Percentiles rank a stretch among this genome's conserved stretches.
Evolutionary conservation across 2,113 vertebrate species (phyloP).

Genomic region (Pelodiscus sinensis): DNA sequence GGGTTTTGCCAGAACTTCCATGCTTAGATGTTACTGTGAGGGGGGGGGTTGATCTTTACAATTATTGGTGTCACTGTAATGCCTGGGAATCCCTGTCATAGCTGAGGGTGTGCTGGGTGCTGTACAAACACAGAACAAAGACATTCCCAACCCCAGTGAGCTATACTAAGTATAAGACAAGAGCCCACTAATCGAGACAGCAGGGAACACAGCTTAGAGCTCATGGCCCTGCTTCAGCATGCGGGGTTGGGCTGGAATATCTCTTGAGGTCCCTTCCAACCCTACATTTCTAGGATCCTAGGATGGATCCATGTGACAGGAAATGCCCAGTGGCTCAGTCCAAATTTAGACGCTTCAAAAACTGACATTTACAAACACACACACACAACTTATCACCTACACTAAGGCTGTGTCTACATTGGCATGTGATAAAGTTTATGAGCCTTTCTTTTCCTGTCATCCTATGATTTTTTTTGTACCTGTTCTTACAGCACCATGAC

Average conservation of each 20-base stretch:
- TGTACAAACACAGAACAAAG: too few relatives aligned
- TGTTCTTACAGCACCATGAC: too few relatives aligned
- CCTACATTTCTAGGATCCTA: too few relatives aligned
- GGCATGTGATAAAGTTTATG: too few relatives aligned
- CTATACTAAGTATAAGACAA: background rate
- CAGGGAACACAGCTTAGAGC: background rate
- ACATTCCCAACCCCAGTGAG: too few relatives aligned
- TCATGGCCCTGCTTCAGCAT: background rate
- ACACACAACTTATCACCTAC: background rate
- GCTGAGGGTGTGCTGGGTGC: too few relatives aligned
- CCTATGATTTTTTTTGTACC: too few relatives aligned
- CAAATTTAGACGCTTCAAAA: background rate
- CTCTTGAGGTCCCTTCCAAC: too few relatives aligned
- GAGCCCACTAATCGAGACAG: background rate
- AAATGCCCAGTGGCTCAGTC: background rate
- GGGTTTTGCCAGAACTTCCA: background rate
- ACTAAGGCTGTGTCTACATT: too few relatives aligned
- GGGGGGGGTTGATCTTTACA: background rate
- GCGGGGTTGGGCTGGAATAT: too few relatives aligned
- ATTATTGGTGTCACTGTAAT: background rate
- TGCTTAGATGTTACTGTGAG: background rate
- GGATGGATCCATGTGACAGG: too few relatives aligned
- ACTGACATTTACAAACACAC: background rate
- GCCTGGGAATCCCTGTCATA: background rate
- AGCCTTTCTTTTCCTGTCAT: too few relatives aligned